Evolutionary conservation across 1,140 invertebrate genomes (phyloP), one percentile per base, ranked within the genome.

Genomic region (Asbolus verrucosus): DNA sequence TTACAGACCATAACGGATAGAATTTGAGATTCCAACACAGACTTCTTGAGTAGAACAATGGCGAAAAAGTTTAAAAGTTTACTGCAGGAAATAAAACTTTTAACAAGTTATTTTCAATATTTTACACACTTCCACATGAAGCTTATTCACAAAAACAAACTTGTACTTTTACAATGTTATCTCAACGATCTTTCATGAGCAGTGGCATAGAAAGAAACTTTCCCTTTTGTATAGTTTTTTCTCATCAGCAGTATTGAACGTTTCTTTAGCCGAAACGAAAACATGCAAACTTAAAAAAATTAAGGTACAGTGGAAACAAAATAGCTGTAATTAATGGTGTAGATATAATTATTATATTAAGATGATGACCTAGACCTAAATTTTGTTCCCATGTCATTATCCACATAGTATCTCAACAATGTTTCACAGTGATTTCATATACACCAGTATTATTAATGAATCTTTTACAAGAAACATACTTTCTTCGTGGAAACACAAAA

Each of bases 181-280:
- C 19, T 63, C 15, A 41, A 21, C 13, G 33, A 63, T 63, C 61
- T 63, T 41, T 63, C 33, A 63, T 63, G 61, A 39, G 61, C 61
- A 63, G 33, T 63, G 61, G 39, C 39, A 41, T 18, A 39, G 61
- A 63, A 63, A 63, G 31, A 63, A 63, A 63, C 61, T 63, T 63
- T 63, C 61, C 61, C 61, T 63, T 63, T 63, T 63, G 61, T 63
- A n/a, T n/a, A 63, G 39, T 30, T 41, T 63, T 15, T 63, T 39
- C 61, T 63, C 61, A 63, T 63, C 36, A 41, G 8, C 33, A 63
- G 31, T 62, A 39, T 62, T 36, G 24, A 39, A 39, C 61, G 24
- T 63, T 36, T 19, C 61, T 41, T 31, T 14, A 43, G 4, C 11
- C 16, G 5, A 15, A 14, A 43, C 16, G 14, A 43, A 21, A 9